A percentile compares a stretch with the other conserved stretches of the same genome.
Conservation (phyloP, 1,140 invertebrate species). For the Lutraria rhynchaena region DNA sequence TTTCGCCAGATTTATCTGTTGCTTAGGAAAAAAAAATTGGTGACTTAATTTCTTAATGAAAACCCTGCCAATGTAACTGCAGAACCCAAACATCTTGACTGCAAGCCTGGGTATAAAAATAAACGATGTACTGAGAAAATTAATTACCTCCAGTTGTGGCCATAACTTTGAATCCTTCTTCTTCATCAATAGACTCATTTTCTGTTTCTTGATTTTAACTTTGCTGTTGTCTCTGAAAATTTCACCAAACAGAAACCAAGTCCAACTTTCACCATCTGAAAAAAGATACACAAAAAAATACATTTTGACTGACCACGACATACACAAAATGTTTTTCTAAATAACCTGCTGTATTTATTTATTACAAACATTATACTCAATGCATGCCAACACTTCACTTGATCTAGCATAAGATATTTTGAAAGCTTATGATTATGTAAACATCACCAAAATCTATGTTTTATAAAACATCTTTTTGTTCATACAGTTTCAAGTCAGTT, state of each 20-base stretch:
- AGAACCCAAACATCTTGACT: not conserved
- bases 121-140: not conserved
- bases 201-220: conserved; percentile 51
- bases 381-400: too few relatives aligned
- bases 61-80: not conserved
- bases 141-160: conserved; percentile 37
- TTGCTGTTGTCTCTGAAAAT: conserved; percentile 47
- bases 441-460: too few relatives aligned
- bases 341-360: too few relatives aligned
- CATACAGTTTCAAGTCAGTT: too few relatives aligned
- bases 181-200: conserved; percentile 46
- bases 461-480: too few relatives aligned
- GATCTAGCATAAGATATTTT: too few relatives aligned
- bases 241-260: conserved; percentile 36
- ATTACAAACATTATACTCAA: too few relatives aligned
- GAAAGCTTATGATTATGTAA: too few relatives aligned
- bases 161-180: conserved; percentile 32
- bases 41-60: not conserved
- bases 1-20: not conserved
- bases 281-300: too few relatives aligned
- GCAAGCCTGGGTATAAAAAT: not conserved
- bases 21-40: not conserved
- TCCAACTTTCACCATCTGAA: conserved; percentile 49
- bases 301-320: too few relatives aligned
- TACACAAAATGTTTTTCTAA: too few relatives aligned